Base-by-base conservation (phyloP, 2,888 invertebrate genomes). In the Nomada hirtipes region DNA sequence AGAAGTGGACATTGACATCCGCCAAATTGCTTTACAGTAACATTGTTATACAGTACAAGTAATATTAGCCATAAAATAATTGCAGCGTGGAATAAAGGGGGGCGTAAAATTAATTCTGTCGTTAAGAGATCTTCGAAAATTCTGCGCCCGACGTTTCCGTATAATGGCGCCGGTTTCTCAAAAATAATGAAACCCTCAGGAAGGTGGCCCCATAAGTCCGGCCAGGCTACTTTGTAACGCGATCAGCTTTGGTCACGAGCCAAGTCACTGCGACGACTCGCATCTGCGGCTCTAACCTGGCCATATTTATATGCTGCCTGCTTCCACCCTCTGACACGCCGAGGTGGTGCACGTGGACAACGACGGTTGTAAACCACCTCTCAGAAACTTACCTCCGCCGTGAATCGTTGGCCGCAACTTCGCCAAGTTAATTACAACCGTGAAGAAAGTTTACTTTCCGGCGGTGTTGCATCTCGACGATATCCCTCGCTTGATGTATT, bases 391-490 rank as follows among this genome's bases (percentile, higher is more conserved):
- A 72, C 53, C 69, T 57, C 44, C 55, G 64, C 50, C 50, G 13
- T 18, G 18, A 50, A 50, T 13, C 50, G 15, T 15, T 50, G 65
- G 55, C 67, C 73, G 81, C 79, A 81, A 88, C 83, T 77, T 78
- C 79, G 82, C 74, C 57, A 73, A 87, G 83, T 86, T 89, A 89
- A 89, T 89, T 89, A 88, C 85, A 79, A 0, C 70, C 76, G 15
- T 63, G 59, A 42, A 79, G 53, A 74, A 89, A 88, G 69, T 73
- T 81, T 59, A n/a, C 72, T 44, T 47, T 20, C n/a, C 23, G 47
- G 2, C 59, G 29, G 61, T 77, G 55, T 71, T 76, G 55, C 64
- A 53, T 64, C 64, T 13, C 57, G 44, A 26, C 42, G 59, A 78
- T 42, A 29, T 67, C 42, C 73, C 73, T 26, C 65, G 10, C n/a